Base-by-base conservation (phyloP, 2,888 invertebrate genomes). In the Troglohyphantes excavatus region DNA sequence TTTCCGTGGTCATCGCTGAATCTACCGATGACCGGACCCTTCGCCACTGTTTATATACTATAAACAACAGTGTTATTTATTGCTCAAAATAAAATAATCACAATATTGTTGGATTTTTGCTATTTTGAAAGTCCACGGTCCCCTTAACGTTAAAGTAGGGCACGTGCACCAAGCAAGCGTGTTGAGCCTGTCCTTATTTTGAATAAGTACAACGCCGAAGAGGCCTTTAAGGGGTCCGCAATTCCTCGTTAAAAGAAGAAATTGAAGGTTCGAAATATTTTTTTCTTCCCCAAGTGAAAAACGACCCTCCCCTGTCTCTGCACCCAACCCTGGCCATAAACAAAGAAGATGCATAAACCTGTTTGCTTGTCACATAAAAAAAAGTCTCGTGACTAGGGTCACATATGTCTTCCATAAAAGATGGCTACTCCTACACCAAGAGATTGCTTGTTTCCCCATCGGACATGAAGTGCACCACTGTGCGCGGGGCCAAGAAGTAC, bases 331-430 rank as follows among this genome's bases (percentile, higher is more conserved):
- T 26, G 65, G 65, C n/a, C 65, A 78, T 78, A 78, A 78, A 78
- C 78, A 63, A 65, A 65, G 65, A 63, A 23, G 7, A 33, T 29
- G 6, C 63, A 78, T 65, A 46, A 78, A 78, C 78, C 78, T 78
- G 78, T 78, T 78, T 65, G 39, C 61, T 33, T 78, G 78, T 78
- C 78, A 78, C 63, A 63, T 78, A 63, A 78, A 63, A 78, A 39
- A 13, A 65, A 65, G 63, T 63, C 63, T 17, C 63, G 23, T 23
- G 17, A 39, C 13, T 65, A 11, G 63, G 78, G 61, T 76, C 76
- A 76, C 61, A 21, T 33, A 17, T 59, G 63, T 76, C 68, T 68
- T 33, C 13, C 65, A 27, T 65, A 27, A 65, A 65, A 68, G 61
- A 59, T 61, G 76, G 29, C 13, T 61, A 39, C 43, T 65, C 78